Evolutionary conservation across 2,797 vertebrate genomes (phyloP), one percentile per base, ranked within the genome.

Genomic region (Phaenicophaeus curvirostris): DNA sequence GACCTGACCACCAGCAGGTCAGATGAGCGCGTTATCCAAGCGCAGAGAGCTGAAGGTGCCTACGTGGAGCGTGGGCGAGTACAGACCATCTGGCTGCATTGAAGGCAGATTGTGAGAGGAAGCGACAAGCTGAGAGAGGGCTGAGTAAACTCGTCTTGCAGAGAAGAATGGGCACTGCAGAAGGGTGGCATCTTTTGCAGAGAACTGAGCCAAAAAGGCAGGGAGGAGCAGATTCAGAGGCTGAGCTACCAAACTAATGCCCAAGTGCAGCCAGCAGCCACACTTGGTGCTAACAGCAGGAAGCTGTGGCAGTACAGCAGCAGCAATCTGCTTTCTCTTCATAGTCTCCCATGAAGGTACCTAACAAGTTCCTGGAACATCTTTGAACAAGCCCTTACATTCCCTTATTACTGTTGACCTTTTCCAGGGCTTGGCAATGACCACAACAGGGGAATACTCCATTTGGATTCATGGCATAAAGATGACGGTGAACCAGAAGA

Each of bases 61-160:
- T 73, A 42, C 0, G 0, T 14, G 55, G 41, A 76, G 76, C 1
- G 91, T 93, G 89, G 94, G 95, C 7, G 33, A 94, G 73, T 41
- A 42, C 85, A 67, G 92, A 95, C 95, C 95, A 97, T 92, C 94
- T 97, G 94, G 87, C 87, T 91, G 80, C 89, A 54, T 31, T 35
- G 33, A 69, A 92, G 77, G 85, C 95, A 93, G 92, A 94, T 90
- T 88, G 91, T 50, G 65, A 91, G 85, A 96, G 91, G 95, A 92
- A 95, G 85, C 14, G 3, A 57, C 69, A 93, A 79, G 91, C 92
- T 89, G 79, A 73, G 94, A 92, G 72, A 85, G 46, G 51, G 28
- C 55, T 84, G 84, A 85, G 4, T 81, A 66, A 66, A 85, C 79
- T 91, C 4, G 0, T 54, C 68, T 46, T 57, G 54, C 1, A 0